Evolutionary conservation across 2,888 invertebrate genomes (phyloP).

Genomic region (Sesia bembeciformis): DNA sequence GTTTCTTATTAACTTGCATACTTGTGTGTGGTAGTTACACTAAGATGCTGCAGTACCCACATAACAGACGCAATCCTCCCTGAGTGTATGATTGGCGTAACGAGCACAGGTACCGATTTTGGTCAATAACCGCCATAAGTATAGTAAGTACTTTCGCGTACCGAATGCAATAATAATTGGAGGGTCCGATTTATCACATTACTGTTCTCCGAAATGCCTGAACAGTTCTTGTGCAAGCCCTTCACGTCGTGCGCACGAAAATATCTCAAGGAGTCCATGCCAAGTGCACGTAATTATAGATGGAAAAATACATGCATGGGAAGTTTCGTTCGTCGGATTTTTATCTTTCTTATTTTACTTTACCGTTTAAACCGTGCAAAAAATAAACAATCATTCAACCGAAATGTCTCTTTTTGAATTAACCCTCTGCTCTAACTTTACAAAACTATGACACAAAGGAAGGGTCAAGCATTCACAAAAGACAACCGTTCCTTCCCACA

Average conservation of each 20-base stretch:
- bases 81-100: slow-evolving; percentile 59
- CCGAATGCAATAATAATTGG: slow-evolving; percentile 71
- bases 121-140: slow-evolving; percentile 68
- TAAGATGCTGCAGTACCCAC: too few relatives aligned
- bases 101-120: slow-evolving; percentile 64
- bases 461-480: slow-evolving; percentile 55
- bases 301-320: slow-evolving; percentile 65
- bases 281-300: slow-evolving; percentile 64
- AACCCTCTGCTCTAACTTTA: slow-evolving; percentile 39
- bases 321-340: slow-evolving; percentile 41
- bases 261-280: slow-evolving; percentile 61
- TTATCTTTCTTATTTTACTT: slow-evolving; percentile 48
- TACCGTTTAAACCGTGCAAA: slow-evolving; percentile 54
- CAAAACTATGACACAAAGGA: slow-evolving; percentile 47
- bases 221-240: slow-evolving; percentile 67
- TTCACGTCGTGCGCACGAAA: slow-evolving; percentile 68
- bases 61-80: slow-evolving; percentile 6
- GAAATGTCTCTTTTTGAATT: slow-evolving; percentile 34
- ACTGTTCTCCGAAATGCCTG: slow-evolving; percentile 66
- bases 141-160: slow-evolving; percentile 63
- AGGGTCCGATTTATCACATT: slow-evolving; percentile 71
- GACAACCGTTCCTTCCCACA: slow-evolving; percentile 57
- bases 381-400: slow-evolving; percentile 41
- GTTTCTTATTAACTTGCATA: too few relatives aligned
- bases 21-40: too few relatives aligned